These are phyloP conservation scores for Macrobrachium nipponense DNA, from an alignment of 1,140 invertebrate genomes.

Conservation along the genomic window DNA sequence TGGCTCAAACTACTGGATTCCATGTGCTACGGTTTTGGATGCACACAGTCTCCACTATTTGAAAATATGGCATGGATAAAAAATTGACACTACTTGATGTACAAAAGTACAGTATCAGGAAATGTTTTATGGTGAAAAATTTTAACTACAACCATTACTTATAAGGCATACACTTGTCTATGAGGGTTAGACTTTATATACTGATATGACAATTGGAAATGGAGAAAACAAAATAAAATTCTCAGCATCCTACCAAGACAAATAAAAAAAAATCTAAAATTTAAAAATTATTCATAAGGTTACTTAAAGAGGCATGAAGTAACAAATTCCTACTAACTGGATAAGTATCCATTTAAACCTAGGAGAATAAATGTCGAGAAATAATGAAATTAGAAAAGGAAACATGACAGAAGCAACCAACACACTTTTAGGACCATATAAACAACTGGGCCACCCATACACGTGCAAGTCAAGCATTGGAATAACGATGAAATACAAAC, in stretches of 20 bases:
- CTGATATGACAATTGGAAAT: no score
- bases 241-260: no score
- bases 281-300: no score
- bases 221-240: no score
- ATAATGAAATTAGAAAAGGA: not conserved
- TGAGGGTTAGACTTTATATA: no score
- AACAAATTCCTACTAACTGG: no score
- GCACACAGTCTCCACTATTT: constrained; percentile 10
- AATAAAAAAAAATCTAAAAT: no score
- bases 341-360: constrained; percentile 5
- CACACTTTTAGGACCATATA: not conserved
- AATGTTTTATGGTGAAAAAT: no score
- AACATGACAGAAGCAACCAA: not conserved
- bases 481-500: not conserved
- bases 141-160: no score
- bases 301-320: no score
- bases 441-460: constrained; percentile 15
- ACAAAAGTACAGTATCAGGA: constrained; percentile 1
- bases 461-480: not conserved
- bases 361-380: not conserved
- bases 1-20: not conserved
- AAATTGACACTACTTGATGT: constrained; percentile 10
- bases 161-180: no score
- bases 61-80: constrained; percentile 14
- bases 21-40: constrained; percentile 7